These are phyloP conservation scores for Pampusana beccarii DNA, from an alignment of 2,113 vertebrate species.

Conservation along the genomic window DNA sequence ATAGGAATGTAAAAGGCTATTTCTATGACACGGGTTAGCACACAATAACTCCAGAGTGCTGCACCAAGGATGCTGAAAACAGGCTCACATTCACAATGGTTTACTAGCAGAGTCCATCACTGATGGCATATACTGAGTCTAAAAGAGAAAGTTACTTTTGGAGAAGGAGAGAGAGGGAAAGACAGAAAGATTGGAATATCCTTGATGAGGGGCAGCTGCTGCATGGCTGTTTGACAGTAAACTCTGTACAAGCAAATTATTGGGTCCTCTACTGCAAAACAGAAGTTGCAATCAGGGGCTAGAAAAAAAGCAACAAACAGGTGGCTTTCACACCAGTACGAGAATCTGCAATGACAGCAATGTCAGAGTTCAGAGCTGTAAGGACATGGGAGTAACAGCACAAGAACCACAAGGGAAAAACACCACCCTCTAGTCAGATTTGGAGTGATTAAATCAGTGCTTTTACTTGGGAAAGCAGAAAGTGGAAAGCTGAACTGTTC, in stretches of 20 bases:
- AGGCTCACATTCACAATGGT: not conserved
- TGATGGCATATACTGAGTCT: not conserved
- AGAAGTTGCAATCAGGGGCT: not conserved
- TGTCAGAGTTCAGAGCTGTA: not conserved
- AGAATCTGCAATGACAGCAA: not conserved
- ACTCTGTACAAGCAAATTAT: not conserved
- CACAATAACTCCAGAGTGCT: not conserved
- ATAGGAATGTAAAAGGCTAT: not conserved
- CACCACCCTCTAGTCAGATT: not conserved
- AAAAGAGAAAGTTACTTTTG: not conserved
- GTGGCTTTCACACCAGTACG: not conserved
- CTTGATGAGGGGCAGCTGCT: not conserved
- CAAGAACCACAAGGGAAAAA: not conserved
- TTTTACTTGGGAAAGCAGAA: not conserved
- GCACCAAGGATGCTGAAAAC: not conserved
- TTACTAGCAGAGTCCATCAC: not conserved
- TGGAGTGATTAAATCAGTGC: not conserved
- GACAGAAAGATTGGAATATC: not conserved
- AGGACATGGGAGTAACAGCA: not conserved
- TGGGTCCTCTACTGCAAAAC: not conserved
- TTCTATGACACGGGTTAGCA: not conserved
- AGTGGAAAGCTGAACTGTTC: not conserved
- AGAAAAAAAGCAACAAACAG: not conserved
- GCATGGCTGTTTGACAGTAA: not conserved
- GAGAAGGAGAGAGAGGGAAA: not conserved